Evolutionary conservation across 2,888 invertebrate species (phyloP).

Genomic region (Agonum fuliginosum): DNA sequence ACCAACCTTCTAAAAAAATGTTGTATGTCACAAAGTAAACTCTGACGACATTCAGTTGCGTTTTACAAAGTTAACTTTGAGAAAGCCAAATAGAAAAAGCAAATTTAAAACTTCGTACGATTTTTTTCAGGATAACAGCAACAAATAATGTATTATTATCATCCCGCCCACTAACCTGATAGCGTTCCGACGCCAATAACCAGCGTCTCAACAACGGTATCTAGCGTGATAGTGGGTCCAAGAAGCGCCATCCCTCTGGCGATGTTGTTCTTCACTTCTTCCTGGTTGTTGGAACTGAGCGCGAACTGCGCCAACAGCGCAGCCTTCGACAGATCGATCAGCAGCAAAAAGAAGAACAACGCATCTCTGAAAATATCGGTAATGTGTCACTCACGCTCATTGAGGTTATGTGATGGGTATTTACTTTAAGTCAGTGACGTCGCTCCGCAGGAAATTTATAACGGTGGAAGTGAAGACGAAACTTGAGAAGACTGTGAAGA

Average conservation of each 20-base stretch:
- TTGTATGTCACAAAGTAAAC: no score
- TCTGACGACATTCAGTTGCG: no score
- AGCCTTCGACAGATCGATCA: constrained; percentile 93
- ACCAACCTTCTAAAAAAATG: no score
- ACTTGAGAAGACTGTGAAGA: constrained; percentile 94
- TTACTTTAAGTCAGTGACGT: constrained; percentile 87
- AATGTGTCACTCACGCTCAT: not conserved
- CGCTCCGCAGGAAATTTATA: constrained; percentile 89
- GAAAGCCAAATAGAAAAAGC: no score
- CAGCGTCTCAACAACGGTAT: constrained; percentile 91
- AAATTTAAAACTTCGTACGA: no score
- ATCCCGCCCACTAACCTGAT: constrained; percentile 75
- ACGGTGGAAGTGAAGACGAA: constrained; percentile 93
- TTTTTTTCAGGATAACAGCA: no score
- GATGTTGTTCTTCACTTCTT: constrained; percentile 90
- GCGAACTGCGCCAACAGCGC: constrained; percentile 89
- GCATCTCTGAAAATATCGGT: constrained; percentile 77
- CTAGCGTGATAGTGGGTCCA: constrained; percentile 92
- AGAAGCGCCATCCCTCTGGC: constrained; percentile 90
- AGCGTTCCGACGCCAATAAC: constrained; percentile 94
- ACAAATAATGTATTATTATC: not conserved
- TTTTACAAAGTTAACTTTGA: no score
- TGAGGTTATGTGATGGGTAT: constrained; percentile 7
- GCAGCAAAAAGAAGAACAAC: constrained; percentile 90
- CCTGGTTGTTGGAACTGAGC: constrained; percentile 85